Percentiles rank a stretch among this genome's conserved stretches.
phyloP scores from a whole-genome alignment of 2,888 invertebrate genomes.

The Acleris sparsana region DNA sequence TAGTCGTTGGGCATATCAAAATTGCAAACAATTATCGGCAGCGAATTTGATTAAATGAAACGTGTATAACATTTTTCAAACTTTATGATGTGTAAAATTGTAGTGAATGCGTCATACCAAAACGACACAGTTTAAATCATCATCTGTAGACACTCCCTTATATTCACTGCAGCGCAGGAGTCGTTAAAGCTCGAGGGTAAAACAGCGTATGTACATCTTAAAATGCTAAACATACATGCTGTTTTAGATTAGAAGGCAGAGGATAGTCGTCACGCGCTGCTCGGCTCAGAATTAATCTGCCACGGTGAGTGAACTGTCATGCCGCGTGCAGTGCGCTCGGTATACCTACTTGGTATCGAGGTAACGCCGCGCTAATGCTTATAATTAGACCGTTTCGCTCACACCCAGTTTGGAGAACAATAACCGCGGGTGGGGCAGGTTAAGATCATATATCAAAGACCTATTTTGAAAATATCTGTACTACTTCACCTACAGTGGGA shows the following conservation, averaged over 20 bases:
- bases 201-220: no score
- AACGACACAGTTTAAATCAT: background rate
- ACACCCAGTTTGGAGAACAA: slow-evolving; percentile 24
- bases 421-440: background rate
- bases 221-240: background rate
- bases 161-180: background rate
- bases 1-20: background rate
- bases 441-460: background rate
- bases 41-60: no score
- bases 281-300: slow-evolving; percentile 48
- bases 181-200: no score
- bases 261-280: slow-evolving; percentile 32
- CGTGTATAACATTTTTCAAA: no score
- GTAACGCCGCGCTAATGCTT: slow-evolving; percentile 29
- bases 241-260: slow-evolving; percentile 9
- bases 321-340: slow-evolving; percentile 32
- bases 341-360: slow-evolving; percentile 5
- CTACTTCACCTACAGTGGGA: no score
- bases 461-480: background rate
- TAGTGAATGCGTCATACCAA: background rate
- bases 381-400: slow-evolving; percentile 31
- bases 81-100: background rate
- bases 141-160: slow-evolving; percentile 1
- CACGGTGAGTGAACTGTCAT: slow-evolving; percentile 57
- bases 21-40: no score